Base-by-base conservation (phyloP, 1,140 invertebrate genomes). In the Glossosoma conforme region DNA sequence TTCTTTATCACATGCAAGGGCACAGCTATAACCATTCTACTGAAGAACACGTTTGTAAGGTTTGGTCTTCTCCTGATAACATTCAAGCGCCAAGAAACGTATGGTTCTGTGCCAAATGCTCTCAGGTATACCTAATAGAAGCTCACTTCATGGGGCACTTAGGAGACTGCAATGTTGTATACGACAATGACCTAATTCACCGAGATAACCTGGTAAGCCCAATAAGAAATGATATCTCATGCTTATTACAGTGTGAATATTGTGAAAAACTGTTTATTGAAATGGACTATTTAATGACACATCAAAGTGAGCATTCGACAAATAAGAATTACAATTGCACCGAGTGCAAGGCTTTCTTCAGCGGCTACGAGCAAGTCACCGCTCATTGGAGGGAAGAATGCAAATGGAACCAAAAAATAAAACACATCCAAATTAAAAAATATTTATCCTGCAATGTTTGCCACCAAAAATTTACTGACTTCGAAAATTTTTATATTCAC, bases 261-360 rank as follows among this genome's bases (percentile, higher is more conserved):
- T 74, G 72, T 46, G 67, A 72, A 48, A 70, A 69, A 61, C 66
- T 70, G 5, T 74, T 65, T 50, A 69, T 69, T 21, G 67, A 65
- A 52, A 69, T 73, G 37, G 66, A 69, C 9, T 63, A 65, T 61
- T 37, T 73, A 14, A 35, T 72, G 14, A 62, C 63, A 43, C 72
- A 74, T 57, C 59, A 56, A 10, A 69, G 66, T 46, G 54, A 49
- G 13, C 72, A 74, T 48, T 61, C 57, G 11, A 65, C 54, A 14
- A 30, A 49, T 9, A 67, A 60, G 41, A 71, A 72, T 52, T 71
- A 70, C 50, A 65, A 70, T 54, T 74, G 72, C 53, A 68, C 63
- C 40, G 58, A 62, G 21, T 74, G 72, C 44, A 57, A 60, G 32
- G 57, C 63, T 13, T 47, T 59, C 32, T 73, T 73, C 57, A 20